Conservation (phyloP, 2,113 vertebrate genomes). For the Cyprinodon variegatus region DNA sequence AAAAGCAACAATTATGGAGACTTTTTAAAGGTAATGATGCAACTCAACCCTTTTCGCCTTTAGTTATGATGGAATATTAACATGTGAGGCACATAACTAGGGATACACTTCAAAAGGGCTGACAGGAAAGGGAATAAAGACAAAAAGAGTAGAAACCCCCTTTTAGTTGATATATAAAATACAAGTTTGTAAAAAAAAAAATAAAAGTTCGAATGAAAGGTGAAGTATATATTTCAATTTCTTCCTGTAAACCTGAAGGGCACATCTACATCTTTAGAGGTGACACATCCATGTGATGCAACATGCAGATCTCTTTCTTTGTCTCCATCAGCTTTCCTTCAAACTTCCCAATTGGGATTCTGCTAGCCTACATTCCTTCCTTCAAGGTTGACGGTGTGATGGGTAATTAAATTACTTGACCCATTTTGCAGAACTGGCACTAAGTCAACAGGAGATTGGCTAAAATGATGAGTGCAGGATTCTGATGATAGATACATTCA, state of each 20-base stretch:
- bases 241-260: conserved; percentile 40
- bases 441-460: conserved; percentile 67
- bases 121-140: no score
- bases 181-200: no score
- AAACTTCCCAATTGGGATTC: conserved; percentile 70
- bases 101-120: no score
- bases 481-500: conserved; percentile 58
- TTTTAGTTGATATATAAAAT: no score
- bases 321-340: conserved; percentile 53
- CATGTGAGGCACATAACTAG: not conserved
- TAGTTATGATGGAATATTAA: not conserved
- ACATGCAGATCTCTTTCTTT: conserved; percentile 43
- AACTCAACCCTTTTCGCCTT: not conserved
- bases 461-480: conserved; percentile 75
- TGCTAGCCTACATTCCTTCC: conserved; percentile 67
- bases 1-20: not conserved
- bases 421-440: conserved; percentile 69
- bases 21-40: not conserved
- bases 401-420: conserved; percentile 76
- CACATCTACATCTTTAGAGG: conserved; percentile 31
- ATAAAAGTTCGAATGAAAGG: no score
- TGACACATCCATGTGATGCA: conserved; percentile 45
- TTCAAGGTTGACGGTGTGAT: conserved; percentile 74
- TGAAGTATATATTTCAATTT: conserved; percentile 1
- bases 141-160: no score